These are phyloP conservation scores for Botia kubotai DNA, from an alignment of 2,797 vertebrate species.

Conservation along the genomic window DNA sequence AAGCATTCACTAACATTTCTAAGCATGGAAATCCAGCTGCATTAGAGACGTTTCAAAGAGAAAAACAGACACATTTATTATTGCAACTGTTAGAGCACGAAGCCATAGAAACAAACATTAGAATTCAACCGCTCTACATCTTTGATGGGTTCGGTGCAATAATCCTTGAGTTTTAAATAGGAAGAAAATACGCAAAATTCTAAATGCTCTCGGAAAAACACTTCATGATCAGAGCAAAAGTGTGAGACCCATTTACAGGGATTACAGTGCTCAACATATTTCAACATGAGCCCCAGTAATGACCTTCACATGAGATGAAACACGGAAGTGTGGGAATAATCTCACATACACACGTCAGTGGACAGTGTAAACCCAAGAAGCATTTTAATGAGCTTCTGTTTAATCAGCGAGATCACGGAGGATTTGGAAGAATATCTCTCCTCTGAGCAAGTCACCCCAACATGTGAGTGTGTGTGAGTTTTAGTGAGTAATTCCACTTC, in stretches of 20 bases:
- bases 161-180: not conserved
- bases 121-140: not conserved
- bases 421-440: not conserved
- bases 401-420: constrained; percentile 15
- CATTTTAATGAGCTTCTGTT: constrained; percentile 20
- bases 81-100: not conserved
- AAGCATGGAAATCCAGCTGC: no score
- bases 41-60: not conserved
- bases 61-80: not conserved
- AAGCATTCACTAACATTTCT: no score
- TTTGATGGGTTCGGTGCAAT: not conserved
- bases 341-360: not conserved
- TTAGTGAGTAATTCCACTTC: not conserved
- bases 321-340: constrained; percentile 29
- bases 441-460: no score
- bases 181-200: not conserved
- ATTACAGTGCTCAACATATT: not conserved
- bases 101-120: not conserved
- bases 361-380: not conserved
- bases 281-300: constrained; percentile 24
- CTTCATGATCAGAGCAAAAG: constrained; percentile 6
- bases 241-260: not conserved
- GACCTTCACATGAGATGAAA: constrained; percentile 41
- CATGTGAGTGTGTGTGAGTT: not conserved
- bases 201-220: not conserved